Evolutionary conservation across 2,797 vertebrate genomes (phyloP), one percentile per base, ranked within the genome.

Genomic region (Alfaro cultratus): DNA sequence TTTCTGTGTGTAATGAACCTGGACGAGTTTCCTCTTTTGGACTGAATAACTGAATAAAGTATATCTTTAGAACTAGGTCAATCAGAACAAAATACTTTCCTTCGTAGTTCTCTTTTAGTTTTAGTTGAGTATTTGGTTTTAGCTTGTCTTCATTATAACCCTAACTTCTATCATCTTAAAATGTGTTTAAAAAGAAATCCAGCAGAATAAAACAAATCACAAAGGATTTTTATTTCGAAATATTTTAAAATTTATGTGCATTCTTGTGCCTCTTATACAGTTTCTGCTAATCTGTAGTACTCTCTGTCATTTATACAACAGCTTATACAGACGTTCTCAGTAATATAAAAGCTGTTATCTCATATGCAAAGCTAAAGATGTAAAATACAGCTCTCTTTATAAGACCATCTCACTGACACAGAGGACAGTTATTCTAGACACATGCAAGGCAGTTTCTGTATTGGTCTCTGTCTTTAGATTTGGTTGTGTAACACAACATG

Each of bases 361-460:
- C 29, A 36, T 62, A 75, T 81, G 73, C 67, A 82, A 80, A 80
- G 6, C 13, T 80, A 29, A 43, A 43, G 8, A 18, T 46, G n/a
- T 62, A 70, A 71, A 79, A 29, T 26, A 68, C 10, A 68, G 36
- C 2, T 53, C 67, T 73, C 15, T 4, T 7, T 16, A 31, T 51
- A 72, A 31, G 12, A 0, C 11, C 4, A 31, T 34, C 46, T 79
- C 18, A 5, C 41, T 23, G 2, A 73, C 45, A 41, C 11, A 62
- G 41, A 75, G 46, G 21, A 67, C 21, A 23, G 36, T 45, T 47
- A 29, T 1, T 70, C 76, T 80, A 15, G 13, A 71, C 49, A 57
- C 4, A 75, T 11, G n/a, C 34, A 31, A 43, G 12, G 31, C 1
- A 10, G 51, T 23, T 3, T 41, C 49, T 39, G 9, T 13, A 34